Base-by-base conservation (phyloP, 2,113 vertebrate genomes). In the Salvelinus fontinalis region DNA sequence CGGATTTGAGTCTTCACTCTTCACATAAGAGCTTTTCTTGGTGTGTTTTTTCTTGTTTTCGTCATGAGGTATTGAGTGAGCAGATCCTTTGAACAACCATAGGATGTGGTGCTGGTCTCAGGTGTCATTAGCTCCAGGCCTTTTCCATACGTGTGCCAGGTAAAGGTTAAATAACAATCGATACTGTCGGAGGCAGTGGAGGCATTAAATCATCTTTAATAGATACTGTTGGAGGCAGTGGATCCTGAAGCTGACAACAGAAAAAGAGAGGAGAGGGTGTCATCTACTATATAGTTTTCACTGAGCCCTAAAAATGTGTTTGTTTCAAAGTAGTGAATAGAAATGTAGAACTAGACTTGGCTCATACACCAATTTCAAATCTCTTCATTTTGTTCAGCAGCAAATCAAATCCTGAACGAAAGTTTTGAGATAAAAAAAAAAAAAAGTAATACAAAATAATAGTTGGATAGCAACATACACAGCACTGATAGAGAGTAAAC, bases 91-190 rank as follows among this genome's bases (percentile, higher is more conserved):
- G 92, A 92, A 91, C 88, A 85, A 75, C 84, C 85, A 81, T 79
- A 90, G 90, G 88, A 91, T 90, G 90, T 88, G 89, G 84, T 90
- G 87, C 87, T 88, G 84, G 87, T 92, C 88, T 94, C 91, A 85
- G 89, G 90, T 94, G 90, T 92, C 92, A 91, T 93, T 92, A 92
- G 90, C 92, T 92, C 81, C 80, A 71, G 92, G 91, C 90, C 85
- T 88, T 91, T 92, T 89, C 84, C 84, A 89, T 14, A 84, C 87
- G 7, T 86, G 89, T 77, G 85, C 88, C 92, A 93, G 92, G 91
- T 94, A 91, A 91, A 91, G 92, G 93, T 93, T 92, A 94, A 89
- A 94, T 93, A 94, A 90, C 90, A 91, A 93, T 93, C 92, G 89
- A 91, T 89, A 86, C 88, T 81, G 89, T 90, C 87, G 89, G 90